Evolutionary conservation across 2,888 invertebrate species (phyloP).

Genomic region (Hydrotaea diabolus): DNA sequence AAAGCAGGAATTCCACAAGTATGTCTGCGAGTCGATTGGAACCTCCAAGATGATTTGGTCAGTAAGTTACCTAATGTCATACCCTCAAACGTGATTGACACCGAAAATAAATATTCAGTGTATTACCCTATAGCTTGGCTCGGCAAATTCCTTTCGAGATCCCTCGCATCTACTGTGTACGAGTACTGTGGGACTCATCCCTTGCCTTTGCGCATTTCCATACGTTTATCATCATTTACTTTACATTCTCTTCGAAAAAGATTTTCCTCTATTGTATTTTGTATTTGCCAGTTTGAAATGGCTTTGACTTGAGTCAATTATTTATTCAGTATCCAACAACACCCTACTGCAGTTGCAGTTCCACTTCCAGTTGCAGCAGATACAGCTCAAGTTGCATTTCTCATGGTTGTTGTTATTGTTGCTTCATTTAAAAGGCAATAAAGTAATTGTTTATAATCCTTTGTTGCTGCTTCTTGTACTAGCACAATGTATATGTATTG

Average conservation of each 20-base stretch:
- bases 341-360: conserved; percentile 3
- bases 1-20: too few relatives aligned
- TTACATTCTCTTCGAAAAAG: not conserved
- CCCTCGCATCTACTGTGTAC: not conserved
- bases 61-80: too few relatives aligned
- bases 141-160: not conserved
- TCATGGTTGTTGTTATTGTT: conserved; percentile 25
- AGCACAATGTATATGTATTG: conserved; percentile 51
- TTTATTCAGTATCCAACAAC: conserved; percentile 53
- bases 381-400: not conserved
- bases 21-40: too few relatives aligned
- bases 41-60: too few relatives aligned
- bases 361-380: not conserved
- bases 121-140: too few relatives aligned
- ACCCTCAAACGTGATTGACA: too few relatives aligned
- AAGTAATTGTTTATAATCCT: conserved; percentile 58
- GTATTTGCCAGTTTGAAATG: conserved; percentile 30
- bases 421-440: conserved; percentile 46
- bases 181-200: not conserved
- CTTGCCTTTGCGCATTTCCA: conserved; percentile 38
- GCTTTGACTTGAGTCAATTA: conserved; percentile 57
- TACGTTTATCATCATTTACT: not conserved
- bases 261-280: conserved; percentile 3
- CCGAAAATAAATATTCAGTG: too few relatives aligned
- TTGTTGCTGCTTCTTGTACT: conserved; percentile 40